Percentiles rank a stretch among this genome's conserved stretches.
These are phyloP conservation scores for Troides helena DNA, from an alignment of 2,888 invertebrate species.

Conservation along the genomic window DNA sequence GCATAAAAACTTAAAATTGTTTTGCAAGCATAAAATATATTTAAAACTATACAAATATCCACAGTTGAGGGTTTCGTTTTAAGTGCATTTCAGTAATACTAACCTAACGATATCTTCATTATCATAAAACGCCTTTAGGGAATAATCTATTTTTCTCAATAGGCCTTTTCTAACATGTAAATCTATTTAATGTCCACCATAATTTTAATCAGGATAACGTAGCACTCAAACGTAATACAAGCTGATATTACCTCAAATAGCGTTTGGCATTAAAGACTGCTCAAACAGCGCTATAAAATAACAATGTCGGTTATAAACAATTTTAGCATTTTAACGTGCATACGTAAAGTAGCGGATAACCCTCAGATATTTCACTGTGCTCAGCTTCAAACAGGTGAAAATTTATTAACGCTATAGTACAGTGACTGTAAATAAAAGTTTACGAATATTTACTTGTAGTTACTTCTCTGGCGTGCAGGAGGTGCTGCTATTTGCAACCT, in stretches of 20 bases:
- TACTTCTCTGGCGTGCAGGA: too few species aligned
- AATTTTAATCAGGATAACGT: conserved; percentile 1
- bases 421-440: conserved; percentile 26
- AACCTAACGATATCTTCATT: neutral
- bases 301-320: conserved; percentile 24
- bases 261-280: conserved; percentile 14
- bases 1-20: too few species aligned
- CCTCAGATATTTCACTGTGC: conserved; percentile 20
- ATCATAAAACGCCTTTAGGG: neutral
- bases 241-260: conserved; percentile 8
- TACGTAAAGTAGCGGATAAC: conserved; percentile 3
- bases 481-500: too few species aligned
- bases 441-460: too few species aligned
- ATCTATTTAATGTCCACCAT: neutral
- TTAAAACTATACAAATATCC: too few species aligned
- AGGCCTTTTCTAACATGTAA: neutral
- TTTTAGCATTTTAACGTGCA: conserved; percentile 24
- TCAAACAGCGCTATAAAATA: conserved; percentile 17
- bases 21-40: too few species aligned
- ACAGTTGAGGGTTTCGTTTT: too few species aligned
- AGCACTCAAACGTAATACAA: conserved; percentile 3
- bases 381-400: conserved; percentile 38
- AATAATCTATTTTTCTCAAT: neutral
- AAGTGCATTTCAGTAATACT: too few species aligned
- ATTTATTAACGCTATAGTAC: conserved; percentile 37